These are phyloP conservation scores for Chaetodon trifasciatus DNA, from an alignment of 2,797 vertebrate species.

Conservation along the genomic window DNA sequence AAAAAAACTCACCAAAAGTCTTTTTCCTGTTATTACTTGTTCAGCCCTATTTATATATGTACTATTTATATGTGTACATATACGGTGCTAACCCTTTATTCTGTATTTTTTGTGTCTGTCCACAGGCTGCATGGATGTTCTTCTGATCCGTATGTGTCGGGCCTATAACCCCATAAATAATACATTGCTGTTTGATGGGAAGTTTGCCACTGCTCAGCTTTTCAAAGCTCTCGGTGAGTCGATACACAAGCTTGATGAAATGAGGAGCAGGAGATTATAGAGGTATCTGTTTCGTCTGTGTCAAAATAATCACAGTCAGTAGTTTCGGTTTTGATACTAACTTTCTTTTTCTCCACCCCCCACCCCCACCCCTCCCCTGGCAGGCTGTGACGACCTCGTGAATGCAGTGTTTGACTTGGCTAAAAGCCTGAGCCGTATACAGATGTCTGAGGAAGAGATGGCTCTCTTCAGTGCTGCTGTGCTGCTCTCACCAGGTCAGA, in stretches of 20 bases:
- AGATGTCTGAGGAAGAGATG: slow-evolving; percentile 92
- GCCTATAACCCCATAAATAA: slow-evolving; percentile 93
- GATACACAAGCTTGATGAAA: background rate
- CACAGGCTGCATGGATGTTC: slow-evolving; percentile 92
- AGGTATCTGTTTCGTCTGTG: slow-evolving; percentile 2
- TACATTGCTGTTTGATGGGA: slow-evolving; percentile 92
- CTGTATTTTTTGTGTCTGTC: slow-evolving; percentile 20
- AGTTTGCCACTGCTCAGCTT: slow-evolving; percentile 88
- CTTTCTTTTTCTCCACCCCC: background rate
- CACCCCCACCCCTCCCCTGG: too few species aligned
- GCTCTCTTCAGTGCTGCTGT: slow-evolving; percentile 92
- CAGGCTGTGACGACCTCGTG: slow-evolving; percentile 94
- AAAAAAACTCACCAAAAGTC: background rate
- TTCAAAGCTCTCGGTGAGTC: slow-evolving; percentile 94
- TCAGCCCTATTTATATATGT: background rate
- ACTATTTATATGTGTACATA: too few species aligned
- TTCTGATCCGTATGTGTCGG: slow-evolving; percentile 92
- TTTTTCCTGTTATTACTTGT: background rate
- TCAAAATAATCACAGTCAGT: slow-evolving; percentile 10
- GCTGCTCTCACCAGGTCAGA: slow-evolving; percentile 91
- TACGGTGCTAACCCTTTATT: background rate
- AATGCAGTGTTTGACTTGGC: slow-evolving; percentile 90
- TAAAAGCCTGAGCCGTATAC: slow-evolving; percentile 88
- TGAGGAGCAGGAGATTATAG: background rate
- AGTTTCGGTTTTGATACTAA: slow-evolving; percentile 25